Percentiles rank a stretch among this genome's conserved stretches.
These are phyloP conservation scores for Epinotia demarniana DNA, from an alignment of 2,888 invertebrate genomes.

Conservation along the genomic window DNA sequence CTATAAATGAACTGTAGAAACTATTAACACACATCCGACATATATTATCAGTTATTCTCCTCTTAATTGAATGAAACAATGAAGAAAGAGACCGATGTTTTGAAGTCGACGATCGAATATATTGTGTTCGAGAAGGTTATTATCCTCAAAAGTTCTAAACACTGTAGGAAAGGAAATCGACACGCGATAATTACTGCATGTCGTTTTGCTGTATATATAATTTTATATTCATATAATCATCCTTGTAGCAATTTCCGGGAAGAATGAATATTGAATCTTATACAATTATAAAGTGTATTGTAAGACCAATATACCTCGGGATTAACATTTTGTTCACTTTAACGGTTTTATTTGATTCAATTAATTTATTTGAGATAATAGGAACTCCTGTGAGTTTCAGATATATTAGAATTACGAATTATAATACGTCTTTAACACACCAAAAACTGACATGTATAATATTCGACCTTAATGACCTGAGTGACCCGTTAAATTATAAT, in stretches of 20 bases:
- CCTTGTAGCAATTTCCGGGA: neutral
- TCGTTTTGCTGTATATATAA: neutral
- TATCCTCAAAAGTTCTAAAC: neutral
- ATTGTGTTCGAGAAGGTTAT: neutral
- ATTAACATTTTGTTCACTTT: too few species aligned
- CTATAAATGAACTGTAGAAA: neutral
- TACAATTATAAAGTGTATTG: too few species aligned
- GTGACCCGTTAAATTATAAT: too few species aligned
- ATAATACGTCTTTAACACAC: too few species aligned
- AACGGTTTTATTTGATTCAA: too few species aligned
- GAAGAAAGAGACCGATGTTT: neutral
- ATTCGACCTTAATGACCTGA: too few species aligned
- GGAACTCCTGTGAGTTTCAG: too few species aligned
- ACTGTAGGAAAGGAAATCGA: neutral
- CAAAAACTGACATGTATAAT: too few species aligned
- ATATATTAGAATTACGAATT: too few species aligned
- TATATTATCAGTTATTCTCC: neutral
- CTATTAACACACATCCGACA: neutral
- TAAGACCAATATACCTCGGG: too few species aligned
- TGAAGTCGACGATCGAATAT: neutral
- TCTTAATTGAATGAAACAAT: neutral
- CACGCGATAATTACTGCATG: neutral
- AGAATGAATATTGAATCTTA: neutral
- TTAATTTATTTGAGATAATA: too few species aligned
- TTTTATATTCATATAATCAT: neutral